A percentile compares a stretch with the other conserved stretches of the same genome.
These are phyloP conservation scores for Tachuris rubrigastra DNA, from an alignment of 2,113 vertebrate genomes.

Conservation along the genomic window DNA sequence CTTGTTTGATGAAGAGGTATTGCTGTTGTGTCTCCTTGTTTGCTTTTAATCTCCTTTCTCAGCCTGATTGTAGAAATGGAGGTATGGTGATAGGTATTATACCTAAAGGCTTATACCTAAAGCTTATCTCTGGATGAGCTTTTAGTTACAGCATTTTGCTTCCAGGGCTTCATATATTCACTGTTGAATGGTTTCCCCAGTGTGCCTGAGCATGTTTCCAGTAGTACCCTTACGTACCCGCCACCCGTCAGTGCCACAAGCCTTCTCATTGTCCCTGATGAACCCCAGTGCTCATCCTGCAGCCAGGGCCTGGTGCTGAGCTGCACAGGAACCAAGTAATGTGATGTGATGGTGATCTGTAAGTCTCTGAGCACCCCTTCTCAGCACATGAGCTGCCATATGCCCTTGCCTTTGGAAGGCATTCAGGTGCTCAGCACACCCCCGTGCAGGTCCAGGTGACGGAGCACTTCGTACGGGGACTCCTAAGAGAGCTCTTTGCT, in stretches of 20 bases:
- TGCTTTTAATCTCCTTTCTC: slow-evolving; percentile 25
- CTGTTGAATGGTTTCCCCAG: neutral
- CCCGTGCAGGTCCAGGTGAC: neutral
- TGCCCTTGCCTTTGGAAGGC: neutral
- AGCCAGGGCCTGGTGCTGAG: neutral
- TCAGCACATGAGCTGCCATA: neutral
- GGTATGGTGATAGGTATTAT: neutral
- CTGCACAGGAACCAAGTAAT: accelerated
- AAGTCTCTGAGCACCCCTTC: neutral
- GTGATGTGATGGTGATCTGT: neutral
- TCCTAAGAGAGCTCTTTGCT: neutral
- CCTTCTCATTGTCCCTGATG: accelerated
- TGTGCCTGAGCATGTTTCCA: neutral
- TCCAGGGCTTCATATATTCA: neutral
- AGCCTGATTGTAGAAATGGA: neutral
- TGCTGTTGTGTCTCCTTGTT: neutral
- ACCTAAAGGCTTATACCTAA: neutral
- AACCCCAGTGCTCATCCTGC: neutral
- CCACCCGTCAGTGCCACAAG: accelerated
- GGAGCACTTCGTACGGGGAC: neutral
- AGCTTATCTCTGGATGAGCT: neutral
- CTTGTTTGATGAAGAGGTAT: neutral
- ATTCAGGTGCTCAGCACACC: accelerated
- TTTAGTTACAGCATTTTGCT: neutral
- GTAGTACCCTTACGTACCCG: accelerated